Conservation (phyloP, 2,113 vertebrate species). For the Serinus canaria region DNA sequence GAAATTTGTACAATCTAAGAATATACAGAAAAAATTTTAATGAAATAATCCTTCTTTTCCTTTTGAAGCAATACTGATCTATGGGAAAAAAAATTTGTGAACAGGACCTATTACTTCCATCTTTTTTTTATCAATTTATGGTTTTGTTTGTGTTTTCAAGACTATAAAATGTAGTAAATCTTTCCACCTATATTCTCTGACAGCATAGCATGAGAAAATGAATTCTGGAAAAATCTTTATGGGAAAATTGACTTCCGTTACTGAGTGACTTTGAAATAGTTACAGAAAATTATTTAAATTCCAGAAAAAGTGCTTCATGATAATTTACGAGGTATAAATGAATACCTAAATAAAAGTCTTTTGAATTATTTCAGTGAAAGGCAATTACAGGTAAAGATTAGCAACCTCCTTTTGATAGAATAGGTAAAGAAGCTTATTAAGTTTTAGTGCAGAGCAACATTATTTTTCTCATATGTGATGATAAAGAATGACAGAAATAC, state of each 20-base stretch:
- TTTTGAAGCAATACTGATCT: neutral
- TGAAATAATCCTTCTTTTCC: neutral
- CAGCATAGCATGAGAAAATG: neutral
- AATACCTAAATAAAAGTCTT: neutral
- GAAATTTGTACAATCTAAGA: neutral
- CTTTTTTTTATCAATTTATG: neutral
- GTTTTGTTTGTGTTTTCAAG: neutral
- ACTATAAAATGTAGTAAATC: neutral
- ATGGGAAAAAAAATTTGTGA: neutral
- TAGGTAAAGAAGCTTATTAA: neutral
- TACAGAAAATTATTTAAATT: neutral
- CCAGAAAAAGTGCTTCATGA: neutral
- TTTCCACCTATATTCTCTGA: neutral
- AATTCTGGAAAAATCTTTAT: neutral
- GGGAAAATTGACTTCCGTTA: neutral
- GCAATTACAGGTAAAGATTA: neutral
- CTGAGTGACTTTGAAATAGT: neutral
- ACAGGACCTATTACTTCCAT: fast-evolving
- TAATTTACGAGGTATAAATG: neutral
- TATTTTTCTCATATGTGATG: neutral
- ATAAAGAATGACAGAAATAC: neutral
- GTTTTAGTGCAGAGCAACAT: neutral
- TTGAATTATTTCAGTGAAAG: neutral
- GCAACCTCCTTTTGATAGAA: neutral
- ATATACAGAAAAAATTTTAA: neutral